Evolutionary conservation across 2,888 invertebrate species (phyloP).

Genomic region (Caenorhabditis macrosperma): DNA sequence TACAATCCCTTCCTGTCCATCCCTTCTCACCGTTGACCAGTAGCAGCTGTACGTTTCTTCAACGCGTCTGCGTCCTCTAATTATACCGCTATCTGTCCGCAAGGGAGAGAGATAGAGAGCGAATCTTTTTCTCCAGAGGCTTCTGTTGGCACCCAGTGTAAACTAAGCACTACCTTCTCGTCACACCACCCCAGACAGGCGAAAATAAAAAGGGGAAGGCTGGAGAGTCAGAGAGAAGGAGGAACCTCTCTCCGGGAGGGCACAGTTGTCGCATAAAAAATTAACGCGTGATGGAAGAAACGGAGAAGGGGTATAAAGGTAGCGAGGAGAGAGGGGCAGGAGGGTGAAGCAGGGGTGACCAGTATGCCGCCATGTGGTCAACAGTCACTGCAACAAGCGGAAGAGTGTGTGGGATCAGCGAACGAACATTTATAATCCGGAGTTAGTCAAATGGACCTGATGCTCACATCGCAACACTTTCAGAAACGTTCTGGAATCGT

Average conservation of each 20-base stretch:
- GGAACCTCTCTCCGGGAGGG: not conserved
- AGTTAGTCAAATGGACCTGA: too few species aligned
- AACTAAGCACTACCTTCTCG: conserved; percentile 42
- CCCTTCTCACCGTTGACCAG: conserved; percentile 31
- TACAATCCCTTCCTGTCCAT: not conserved
- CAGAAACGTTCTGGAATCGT: not conserved
- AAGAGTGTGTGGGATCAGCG: too few species aligned
- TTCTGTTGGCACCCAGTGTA: conserved; percentile 27
- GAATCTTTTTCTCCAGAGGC: conserved; percentile 23
- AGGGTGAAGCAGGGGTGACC: not conserved
- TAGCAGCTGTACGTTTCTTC: conserved; percentile 38
- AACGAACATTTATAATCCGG: too few species aligned
- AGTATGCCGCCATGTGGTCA: conserved; percentile 1
- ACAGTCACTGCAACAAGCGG: not conserved
- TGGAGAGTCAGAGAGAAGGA: not conserved
- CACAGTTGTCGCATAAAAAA: conserved; percentile 24
- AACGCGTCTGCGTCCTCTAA: conserved; percentile 29
- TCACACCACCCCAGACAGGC: conserved; percentile 2
- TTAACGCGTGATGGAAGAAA: not conserved
- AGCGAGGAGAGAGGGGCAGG: not conserved
- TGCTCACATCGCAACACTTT: too few species aligned
- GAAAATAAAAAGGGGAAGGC: not conserved
- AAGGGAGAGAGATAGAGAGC: not conserved
- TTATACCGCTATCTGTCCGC: conserved; percentile 29
- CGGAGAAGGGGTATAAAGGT: conserved; percentile 1